A percentile compares a stretch with the other conserved stretches of the same genome.
Conservation (phyloP, 2,797 vertebrate genomes). For the Coracias cyanogaster region DNA sequence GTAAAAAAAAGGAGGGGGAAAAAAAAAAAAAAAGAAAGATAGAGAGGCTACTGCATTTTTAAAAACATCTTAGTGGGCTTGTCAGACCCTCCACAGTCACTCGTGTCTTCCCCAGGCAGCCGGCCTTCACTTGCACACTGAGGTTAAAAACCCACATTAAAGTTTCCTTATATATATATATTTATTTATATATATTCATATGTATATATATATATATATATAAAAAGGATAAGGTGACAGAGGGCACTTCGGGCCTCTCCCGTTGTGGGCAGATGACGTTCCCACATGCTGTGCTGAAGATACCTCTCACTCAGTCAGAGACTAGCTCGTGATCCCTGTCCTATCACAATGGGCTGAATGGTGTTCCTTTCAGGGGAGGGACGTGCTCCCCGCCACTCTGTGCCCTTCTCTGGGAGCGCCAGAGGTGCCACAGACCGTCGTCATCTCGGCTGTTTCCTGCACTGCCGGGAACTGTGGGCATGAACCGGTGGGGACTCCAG, state of each 20-base stretch:
- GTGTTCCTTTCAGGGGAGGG: background rate
- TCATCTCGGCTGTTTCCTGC: background rate
- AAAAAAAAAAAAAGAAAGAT: background rate
- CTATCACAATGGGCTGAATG: background rate
- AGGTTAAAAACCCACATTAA: conserved; percentile 56
- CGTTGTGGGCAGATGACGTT: background rate
- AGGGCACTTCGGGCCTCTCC: conserved; percentile 2
- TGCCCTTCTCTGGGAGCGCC: background rate
- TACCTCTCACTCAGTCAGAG: rapidly evolving
- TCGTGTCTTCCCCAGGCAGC: conserved; percentile 26
- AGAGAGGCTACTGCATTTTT: conserved; percentile 22
- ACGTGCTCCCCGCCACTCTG: background rate
- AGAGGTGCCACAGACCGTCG: conserved; percentile 8
- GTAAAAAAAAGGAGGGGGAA: background rate
- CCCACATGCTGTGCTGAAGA: background rate
- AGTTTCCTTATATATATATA: conserved; percentile 67
- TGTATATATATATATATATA: conserved; percentile 55
- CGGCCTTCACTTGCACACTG: conserved; percentile 42
- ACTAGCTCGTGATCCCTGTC: background rate
- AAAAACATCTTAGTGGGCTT: conserved; percentile 38
- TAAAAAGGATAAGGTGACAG: conserved; percentile 58
- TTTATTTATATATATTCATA: conserved; percentile 59
- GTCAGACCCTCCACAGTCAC: conserved; percentile 23
- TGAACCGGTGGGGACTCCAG: background rate
- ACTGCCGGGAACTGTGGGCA: background rate